phyloP scores from a whole-genome alignment of 2,888 invertebrate species.

The Apodemia mormo region DNA sequence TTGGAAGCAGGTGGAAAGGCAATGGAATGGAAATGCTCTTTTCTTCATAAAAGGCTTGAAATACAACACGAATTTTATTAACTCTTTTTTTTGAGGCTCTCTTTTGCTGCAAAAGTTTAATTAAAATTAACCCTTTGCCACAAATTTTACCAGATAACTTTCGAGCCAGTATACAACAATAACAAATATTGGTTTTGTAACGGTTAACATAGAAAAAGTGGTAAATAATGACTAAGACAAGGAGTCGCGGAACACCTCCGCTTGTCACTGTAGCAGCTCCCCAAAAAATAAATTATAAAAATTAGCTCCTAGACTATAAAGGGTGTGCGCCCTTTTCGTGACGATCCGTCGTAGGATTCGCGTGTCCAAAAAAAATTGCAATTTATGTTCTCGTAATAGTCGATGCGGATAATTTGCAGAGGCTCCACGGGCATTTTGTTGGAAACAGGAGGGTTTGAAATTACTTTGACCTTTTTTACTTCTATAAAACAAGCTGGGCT shows the following conservation, averaged over 20 bases:
- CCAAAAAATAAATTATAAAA: slow-evolving; percentile 16
- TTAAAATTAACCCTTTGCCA: too few relatives aligned
- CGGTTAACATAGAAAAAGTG: too few relatives aligned
- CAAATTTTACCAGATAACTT: too few relatives aligned
- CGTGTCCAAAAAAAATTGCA: slow-evolving; percentile 59
- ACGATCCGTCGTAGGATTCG: slow-evolving; percentile 54
- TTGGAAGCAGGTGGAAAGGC: too few relatives aligned
- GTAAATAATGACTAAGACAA: too few relatives aligned
- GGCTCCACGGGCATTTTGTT: slow-evolving; percentile 36
- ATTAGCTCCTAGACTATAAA: slow-evolving; percentile 25
- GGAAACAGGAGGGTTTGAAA: slow-evolving; percentile 15
- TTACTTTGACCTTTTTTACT: slow-evolving; percentile 20
- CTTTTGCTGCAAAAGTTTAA: too few relatives aligned
- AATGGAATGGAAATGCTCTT: too few relatives aligned
- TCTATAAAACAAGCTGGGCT: not conserved
- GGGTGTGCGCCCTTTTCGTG: slow-evolving; percentile 56
- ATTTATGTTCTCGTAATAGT: slow-evolving; percentile 65
- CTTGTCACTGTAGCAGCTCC: not conserved
- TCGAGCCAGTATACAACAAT: too few relatives aligned
- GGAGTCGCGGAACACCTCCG: not conserved
- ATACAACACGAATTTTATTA: too few relatives aligned
- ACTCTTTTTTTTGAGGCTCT: too few relatives aligned
- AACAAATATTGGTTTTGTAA: too few relatives aligned
- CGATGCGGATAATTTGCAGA: slow-evolving; percentile 64
- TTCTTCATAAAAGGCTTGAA: too few relatives aligned